These are phyloP conservation scores for Papilio gigon DNA, from an alignment of 2,888 invertebrate species.

Conservation along the genomic window DNA sequence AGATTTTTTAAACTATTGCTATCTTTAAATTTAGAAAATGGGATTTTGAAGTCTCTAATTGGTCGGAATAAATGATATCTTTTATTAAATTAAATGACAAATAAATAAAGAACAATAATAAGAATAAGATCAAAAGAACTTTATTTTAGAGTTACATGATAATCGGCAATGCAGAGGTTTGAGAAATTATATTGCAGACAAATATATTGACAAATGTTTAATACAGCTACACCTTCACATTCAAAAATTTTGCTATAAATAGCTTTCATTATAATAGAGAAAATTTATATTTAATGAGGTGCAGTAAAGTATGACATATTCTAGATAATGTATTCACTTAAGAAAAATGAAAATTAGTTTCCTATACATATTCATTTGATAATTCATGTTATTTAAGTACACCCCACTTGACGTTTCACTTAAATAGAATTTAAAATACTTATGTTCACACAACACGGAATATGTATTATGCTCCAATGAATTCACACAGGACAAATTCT, in stretches of 20 bases:
- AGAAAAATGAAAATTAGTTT: conserved; percentile 13
- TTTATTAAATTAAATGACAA: conserved; percentile 32
- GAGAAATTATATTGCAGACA: conserved; percentile 78
- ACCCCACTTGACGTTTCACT: conserved; percentile 58
- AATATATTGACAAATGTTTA: conserved; percentile 77
- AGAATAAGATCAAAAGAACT: conserved; percentile 81
- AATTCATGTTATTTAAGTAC: conserved; percentile 51
- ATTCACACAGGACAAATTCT: conserved; percentile 55
- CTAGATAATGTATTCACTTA: conserved; percentile 47
- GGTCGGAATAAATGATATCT: not conserved
- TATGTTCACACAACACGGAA: conserved; percentile 45
- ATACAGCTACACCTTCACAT: conserved; percentile 77
- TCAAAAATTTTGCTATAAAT: conserved; percentile 74
- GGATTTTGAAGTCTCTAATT: not conserved
- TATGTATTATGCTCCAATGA: conserved; percentile 49
- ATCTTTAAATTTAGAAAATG: too few relatives aligned
- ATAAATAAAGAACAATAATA: conserved; percentile 42
- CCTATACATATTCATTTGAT: conserved; percentile 44
- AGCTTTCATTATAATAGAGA: conserved; percentile 67
- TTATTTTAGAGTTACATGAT: conserved; percentile 82
- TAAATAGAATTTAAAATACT: conserved; percentile 42
- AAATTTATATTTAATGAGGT: conserved; percentile 66
- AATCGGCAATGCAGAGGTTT: conserved; percentile 82
- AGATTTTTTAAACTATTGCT: too few relatives aligned
- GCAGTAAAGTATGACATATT: conserved; percentile 65